Base-by-base conservation (phyloP, 64 coral and sea anemone genomes). In the Catalaphyllia jardinei region DNA sequence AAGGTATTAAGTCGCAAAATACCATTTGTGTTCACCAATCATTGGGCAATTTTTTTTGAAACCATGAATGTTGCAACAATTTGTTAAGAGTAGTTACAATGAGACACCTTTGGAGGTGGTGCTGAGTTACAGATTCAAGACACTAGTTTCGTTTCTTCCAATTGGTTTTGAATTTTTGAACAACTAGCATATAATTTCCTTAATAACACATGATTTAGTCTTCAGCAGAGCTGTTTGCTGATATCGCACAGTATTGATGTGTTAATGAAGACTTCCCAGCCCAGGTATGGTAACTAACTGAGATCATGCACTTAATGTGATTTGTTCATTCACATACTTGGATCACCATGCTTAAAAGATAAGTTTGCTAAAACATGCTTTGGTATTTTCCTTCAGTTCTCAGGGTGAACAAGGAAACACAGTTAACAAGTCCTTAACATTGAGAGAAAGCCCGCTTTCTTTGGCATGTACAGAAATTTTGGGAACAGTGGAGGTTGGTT, bases 201-300 rank as follows among this genome's bases (percentile, higher is more conserved):
- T n/a, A n/a, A n/a, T 95, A 50, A 98, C 84, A 16, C 16, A 17
- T 78, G 18, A 19, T 79, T 85, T 24, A 98, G 96, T 59, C 91
- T 95, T 90, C 96, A 98, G 71, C 90, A 91, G 54, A 95, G 93
- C 62, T 98, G 96, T 71, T 87, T 95, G 72, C 76, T 98, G 51
- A 72, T 98, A 51, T 93, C 96, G 60, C 86, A 94, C 61, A 91
- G 90, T 30, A 95, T 99, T 17, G 91, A 99, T 71, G 79, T 99
- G 14, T 87, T 99, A 55, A 99, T 94, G 79, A 99, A 99, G 80
- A 93, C 60, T 18, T 87, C 91, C 30, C 84, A 88, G 31, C 93
- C 93, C 20, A 94, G 87, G 92, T 94, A 79, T 62, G 62, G 27
- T 5, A 19, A 12, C 60, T 50, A 11, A 38, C 27, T 67, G 30